A percentile compares a stretch with the other conserved stretches of the same genome.
phyloP scores from a whole-genome alignment of 1,140 invertebrate species.

The Nixonia krombeini region DNA sequence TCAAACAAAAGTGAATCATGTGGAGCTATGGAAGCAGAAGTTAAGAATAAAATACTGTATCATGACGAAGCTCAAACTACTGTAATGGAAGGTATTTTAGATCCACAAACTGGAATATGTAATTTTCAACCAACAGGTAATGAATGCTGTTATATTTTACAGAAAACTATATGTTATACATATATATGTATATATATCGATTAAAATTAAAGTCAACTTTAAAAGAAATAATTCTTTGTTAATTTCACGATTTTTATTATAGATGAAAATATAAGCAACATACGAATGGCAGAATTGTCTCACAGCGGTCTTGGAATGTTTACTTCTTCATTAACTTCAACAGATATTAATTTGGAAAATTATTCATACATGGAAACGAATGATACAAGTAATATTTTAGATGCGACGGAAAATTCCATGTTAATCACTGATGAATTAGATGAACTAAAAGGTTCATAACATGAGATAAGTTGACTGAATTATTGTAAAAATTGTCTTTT shows the following conservation, averaged over 20 bases:
- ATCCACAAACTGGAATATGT: conserved; percentile 56
- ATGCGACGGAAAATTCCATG: conserved; percentile 38
- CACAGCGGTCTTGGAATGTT: conserved; percentile 67
- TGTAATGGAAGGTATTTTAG: conserved; percentile 47
- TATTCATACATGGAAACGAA: conserved; percentile 71
- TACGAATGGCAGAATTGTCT: conserved; percentile 40
- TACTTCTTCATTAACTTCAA: conserved; percentile 67
- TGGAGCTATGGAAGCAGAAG: conserved; percentile 12
- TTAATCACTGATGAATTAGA: conserved; percentile 47
- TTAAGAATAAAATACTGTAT: conserved; percentile 35
- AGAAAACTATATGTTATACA: no score
- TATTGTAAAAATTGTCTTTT: conserved; percentile 15
- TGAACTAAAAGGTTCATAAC: conserved; percentile 47
- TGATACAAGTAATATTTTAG: conserved; percentile 51
- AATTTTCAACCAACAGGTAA: conserved; percentile 50
- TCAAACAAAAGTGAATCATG: not conserved
- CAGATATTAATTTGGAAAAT: conserved; percentile 71
- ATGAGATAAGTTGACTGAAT: conserved; percentile 25
- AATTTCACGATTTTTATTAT: conserved; percentile 8
- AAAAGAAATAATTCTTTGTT: not conserved
- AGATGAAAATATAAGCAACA: conserved; percentile 43
- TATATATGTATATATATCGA: no score
- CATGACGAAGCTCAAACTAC: conserved; percentile 26
- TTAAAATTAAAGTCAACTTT: no score
- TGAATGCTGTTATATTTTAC: not conserved